A percentile compares a stretch with the other conserved stretches of the same genome.
Conservation (phyloP, 2,888 invertebrate species). For the Uloborus plumipes region DNA sequence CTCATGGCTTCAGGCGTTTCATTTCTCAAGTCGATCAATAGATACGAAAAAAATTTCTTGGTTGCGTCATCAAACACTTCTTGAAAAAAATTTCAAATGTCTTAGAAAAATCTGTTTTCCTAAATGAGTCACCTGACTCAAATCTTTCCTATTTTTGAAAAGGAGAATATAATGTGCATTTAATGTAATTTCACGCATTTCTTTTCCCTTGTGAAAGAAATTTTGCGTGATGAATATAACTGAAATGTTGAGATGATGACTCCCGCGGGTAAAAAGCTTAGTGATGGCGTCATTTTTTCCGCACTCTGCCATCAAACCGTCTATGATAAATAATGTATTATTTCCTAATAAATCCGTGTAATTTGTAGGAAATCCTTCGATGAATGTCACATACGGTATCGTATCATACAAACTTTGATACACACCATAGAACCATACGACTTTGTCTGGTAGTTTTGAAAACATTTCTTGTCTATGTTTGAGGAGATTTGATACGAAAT, state of each 20-base stretch:
- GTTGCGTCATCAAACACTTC: conserved; percentile 15
- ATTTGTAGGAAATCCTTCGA: neutral
- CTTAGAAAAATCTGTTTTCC: conserved; percentile 15
- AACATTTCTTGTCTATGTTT: neutral
- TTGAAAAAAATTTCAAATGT: conserved; percentile 10
- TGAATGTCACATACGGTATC: conserved; percentile 1
- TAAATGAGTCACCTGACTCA: neutral
- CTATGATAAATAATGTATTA: conserved; percentile 3
- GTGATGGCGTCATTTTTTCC: neutral
- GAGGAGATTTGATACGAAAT: neutral
- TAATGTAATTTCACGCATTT: conserved; percentile 18
- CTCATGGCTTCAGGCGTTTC: neutral
- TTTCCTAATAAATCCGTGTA: neutral
- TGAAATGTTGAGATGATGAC: conserved; percentile 24
- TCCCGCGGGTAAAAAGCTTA: conserved; percentile 22
- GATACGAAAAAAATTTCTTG: conserved; percentile 6
- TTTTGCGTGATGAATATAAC: conserved; percentile 29
- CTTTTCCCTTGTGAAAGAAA: conserved; percentile 25
- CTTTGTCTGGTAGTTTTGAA: neutral
- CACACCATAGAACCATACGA: conserved; percentile 7
- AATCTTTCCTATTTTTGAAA: conserved; percentile 12
- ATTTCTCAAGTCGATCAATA: neutral
- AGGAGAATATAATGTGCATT: conserved; percentile 29
- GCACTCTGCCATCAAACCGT: conserved; percentile 15
- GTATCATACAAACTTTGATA: conserved; percentile 9